phyloP scores from a whole-genome alignment of 2,888 invertebrate species.

The Zeuzera pyrina region DNA sequence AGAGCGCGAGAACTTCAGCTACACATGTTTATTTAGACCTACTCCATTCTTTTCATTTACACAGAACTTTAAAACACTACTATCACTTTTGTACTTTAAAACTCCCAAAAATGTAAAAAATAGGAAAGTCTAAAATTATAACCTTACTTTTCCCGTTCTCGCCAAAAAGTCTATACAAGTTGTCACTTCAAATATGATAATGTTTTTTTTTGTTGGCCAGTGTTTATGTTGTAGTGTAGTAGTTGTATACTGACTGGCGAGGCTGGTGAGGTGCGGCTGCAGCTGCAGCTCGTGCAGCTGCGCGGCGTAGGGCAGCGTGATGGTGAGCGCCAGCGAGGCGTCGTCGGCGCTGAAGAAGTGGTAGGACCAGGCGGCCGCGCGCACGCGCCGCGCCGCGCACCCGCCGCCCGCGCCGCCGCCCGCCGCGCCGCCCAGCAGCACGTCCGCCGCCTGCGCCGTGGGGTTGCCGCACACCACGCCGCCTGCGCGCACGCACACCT shows the following conservation, averaged over 20 bases:
- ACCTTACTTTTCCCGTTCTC: too few species aligned
- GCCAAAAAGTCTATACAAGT: too few species aligned
- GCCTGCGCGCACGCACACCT: slow-evolving; percentile 36
- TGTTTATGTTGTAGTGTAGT: too few species aligned
- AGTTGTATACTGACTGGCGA: slow-evolving; percentile 75
- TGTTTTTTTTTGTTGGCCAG: too few species aligned
- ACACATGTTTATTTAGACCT: too few species aligned
- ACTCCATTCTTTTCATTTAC: too few species aligned
- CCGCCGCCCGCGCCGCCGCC: slow-evolving; percentile 76
- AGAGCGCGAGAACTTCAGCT: too few species aligned
- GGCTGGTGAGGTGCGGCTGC: slow-evolving; percentile 87
- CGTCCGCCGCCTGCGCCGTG: slow-evolving; percentile 91
- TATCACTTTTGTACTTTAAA: too few species aligned
- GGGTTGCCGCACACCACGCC: slow-evolving; percentile 86
- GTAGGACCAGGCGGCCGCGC: slow-evolving; percentile 96
- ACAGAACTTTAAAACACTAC: too few species aligned
- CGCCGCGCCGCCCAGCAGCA: slow-evolving; percentile 83
- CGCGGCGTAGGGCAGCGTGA: slow-evolving; percentile 91
- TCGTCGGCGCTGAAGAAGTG: slow-evolving; percentile 92
- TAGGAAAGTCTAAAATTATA: too few species aligned
- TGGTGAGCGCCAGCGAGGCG: slow-evolving; percentile 89
- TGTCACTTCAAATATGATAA: too few species aligned
- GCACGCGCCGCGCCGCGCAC: slow-evolving; percentile 84
- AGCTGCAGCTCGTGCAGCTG: slow-evolving; percentile 90
- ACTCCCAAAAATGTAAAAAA: too few species aligned